Conservation (phyloP, 2,113 vertebrate species). For the Oceanites oceanicus region DNA sequence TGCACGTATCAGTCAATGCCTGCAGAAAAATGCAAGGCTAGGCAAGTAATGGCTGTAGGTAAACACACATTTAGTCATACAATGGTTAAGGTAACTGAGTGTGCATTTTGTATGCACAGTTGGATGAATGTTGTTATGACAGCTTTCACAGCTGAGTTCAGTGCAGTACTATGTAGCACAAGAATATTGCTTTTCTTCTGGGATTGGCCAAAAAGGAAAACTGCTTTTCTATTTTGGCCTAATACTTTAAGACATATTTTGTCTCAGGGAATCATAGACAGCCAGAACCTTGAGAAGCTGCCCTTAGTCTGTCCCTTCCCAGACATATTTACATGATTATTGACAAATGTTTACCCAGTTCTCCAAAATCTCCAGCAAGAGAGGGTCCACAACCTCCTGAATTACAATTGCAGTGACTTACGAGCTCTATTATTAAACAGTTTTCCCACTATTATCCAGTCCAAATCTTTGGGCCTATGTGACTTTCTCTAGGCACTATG, state of each 20-base stretch:
- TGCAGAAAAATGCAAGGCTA: conserved; percentile 24
- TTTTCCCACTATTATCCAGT: not conserved
- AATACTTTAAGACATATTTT: not conserved
- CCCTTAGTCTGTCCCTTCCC: not conserved
- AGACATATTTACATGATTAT: not conserved
- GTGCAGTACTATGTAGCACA: not conserved
- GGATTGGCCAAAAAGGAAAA: not conserved
- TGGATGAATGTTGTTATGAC: not conserved
- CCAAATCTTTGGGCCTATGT: not conserved
- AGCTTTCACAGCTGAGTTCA: conserved; percentile 18
- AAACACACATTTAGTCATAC: conserved; percentile 28
- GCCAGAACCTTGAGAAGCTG: not conserved
- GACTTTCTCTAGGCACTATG: not conserved
- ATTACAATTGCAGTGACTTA: not conserved
- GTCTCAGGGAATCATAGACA: not conserved
- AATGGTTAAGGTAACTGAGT: not conserved
- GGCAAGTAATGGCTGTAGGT: not conserved
- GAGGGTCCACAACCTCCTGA: not conserved
- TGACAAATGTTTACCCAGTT: not conserved
- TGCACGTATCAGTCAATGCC: conserved; percentile 43
- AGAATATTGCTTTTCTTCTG: not conserved
- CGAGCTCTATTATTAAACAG: not conserved
- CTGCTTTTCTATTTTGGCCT: not conserved
- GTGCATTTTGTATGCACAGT: conserved; percentile 12
- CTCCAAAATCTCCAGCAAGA: not conserved